Evolutionary conservation across 2,797 vertebrate genomes (phyloP), one percentile per base, ranked within the genome.

Genomic region (Garrulus glandarius): DNA sequence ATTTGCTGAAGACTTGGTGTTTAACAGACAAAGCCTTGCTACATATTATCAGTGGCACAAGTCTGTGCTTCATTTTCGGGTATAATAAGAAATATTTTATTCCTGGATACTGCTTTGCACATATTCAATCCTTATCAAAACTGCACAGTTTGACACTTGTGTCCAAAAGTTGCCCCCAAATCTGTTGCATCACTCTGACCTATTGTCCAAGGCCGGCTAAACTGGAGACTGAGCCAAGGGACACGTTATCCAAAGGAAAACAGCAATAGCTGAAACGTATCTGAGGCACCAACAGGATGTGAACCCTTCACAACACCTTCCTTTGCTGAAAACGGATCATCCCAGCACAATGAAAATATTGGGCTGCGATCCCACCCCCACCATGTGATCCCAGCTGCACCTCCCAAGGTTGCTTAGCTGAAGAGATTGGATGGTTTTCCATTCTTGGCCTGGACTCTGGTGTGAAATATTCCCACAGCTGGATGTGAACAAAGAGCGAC

Each of bases 391-490:
- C 41, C 41, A 41, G 15, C 41, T 41, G 47, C 4, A 4, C 67
- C 47, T 46, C 49, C 21, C 24, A n/a, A 69, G 84, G 89, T 83
- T 82, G 59, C 43, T 81, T 3, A 59, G 92, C 41, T 87, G 87
- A 46, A 36, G 22, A 32, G 55, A 20, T 60, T 37, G 36, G 70
- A 78, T 46, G 55, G 79, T 36, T 92, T 96, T 67, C 70, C 95
- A 56, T 10, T 56, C 61, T 43, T 89, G 87, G 84, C 95, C 68
- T 27, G 82, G 55, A 41, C 52, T 71, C 87, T 7, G 11, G 34
- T 8, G 17, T 34, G 47, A 85, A 46, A 70, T 53, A 87, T 97
- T 97, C 97, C 96, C 97, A 97, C 88, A 94, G 80, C 90, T 50
- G 69, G 69, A 69, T 17, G 72, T 13, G 39, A 81, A 68, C 43